Evolutionary conservation across 2,113 vertebrate genomes (phyloP).

Genomic region (Calidris pugnax): DNA sequence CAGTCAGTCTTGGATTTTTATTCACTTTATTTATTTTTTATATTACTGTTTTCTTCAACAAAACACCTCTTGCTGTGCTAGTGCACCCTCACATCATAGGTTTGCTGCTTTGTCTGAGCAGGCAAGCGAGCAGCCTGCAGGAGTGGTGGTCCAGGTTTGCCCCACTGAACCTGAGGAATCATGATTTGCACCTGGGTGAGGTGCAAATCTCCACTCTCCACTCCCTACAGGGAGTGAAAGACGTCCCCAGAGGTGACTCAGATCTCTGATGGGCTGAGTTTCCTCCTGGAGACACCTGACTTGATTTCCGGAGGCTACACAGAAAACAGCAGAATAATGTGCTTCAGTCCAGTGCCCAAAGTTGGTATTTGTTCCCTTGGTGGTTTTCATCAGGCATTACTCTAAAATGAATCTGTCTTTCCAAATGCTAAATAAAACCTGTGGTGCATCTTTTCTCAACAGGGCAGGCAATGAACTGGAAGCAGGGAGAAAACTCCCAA

Average conservation of each 20-base stretch:
- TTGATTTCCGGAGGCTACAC: neutral
- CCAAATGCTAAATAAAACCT: neutral
- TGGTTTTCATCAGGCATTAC: neutral
- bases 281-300: neutral
- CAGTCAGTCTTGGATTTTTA: neutral
- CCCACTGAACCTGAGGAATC: neutral
- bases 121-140: fast-evolving
- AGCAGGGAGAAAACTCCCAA: neutral
- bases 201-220: no score
- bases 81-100: neutral
- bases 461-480: neutral
- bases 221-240: no score
- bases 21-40: neutral
- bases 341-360: neutral
- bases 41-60: neutral
- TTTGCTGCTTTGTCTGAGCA: neutral
- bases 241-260: neutral
- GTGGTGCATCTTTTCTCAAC: neutral
- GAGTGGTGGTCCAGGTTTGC: neutral
- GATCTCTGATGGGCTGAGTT: neutral
- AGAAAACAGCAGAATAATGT: neutral
- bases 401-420: neutral
- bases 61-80: neutral
- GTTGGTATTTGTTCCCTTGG: neutral
- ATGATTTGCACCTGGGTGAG: neutral